Evolutionary conservation across 2,113 vertebrate genomes (phyloP), one percentile per base, ranked within the genome.

Genomic region (Tragelaphus imberbis): DNA sequence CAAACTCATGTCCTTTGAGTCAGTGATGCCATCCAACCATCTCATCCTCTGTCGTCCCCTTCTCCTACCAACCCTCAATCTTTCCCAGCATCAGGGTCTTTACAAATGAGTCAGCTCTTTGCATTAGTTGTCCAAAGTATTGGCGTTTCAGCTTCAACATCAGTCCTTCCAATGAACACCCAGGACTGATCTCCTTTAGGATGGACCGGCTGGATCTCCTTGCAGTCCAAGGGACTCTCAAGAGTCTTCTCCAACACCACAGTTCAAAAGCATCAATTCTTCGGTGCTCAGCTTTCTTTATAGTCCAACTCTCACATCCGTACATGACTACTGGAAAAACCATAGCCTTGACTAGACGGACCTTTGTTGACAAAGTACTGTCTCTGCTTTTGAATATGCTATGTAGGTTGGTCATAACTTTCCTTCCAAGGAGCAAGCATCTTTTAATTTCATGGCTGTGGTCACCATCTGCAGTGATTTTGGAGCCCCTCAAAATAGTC

Each of bases 311-410:
- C 33, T 21, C 33, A 68, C 33, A 68, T 36, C 33, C 17, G 0
- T 68, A 68, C 33, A 21, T 68, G 65, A 68, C 33, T 1, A 36
- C n/a, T 36, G 9, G n/a, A 36, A 36, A 36, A 68, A 36, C 65
- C n/a, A 36, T 36, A 68, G 17, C 8, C n/a, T 36, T 21, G 8
- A 68, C 4, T 68, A 68, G 3, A 1, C 0, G 0, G 4, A 68
- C 2, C 8, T n/a, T 21, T 21, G 63, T 33, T 8, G 15, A 2
- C 30, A 33, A 65, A 33, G 15, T 33, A 33, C 17, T 17, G 63
- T 65, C 63, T 33, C 63, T 65, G 63, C 14, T 65, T 65, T 33
- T 65, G 3, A 65, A 65, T 17, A 65, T 65, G 30, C 63, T 65
- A 0, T 33, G 6, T 65, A 65, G 15, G 30, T 65, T 65, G 65